Evolutionary conservation across 1,140 invertebrate genomes (phyloP).

Genomic region (Plutomurus gul): DNA sequence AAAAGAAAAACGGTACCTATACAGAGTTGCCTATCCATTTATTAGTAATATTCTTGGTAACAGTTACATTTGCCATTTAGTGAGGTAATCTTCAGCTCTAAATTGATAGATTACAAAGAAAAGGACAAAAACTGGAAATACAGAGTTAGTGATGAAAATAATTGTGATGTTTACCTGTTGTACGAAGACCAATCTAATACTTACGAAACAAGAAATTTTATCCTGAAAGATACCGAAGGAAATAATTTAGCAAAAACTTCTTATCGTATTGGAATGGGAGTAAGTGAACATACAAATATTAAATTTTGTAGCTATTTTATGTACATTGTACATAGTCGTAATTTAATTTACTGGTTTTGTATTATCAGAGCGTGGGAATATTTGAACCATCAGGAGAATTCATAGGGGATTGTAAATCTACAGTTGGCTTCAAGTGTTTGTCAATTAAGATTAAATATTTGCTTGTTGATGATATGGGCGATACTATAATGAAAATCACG

Average conservation of each 20-base stretch:
- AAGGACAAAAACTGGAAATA: background rate
- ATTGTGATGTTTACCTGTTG: background rate
- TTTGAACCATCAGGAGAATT: background rate
- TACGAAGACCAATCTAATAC: background rate
- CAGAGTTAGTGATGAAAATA: constrained; percentile 27
- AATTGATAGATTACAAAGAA: no score
- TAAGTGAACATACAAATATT: background rate
- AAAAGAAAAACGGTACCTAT: no score
- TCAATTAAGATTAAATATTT: constrained; percentile 34
- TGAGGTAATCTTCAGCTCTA: no score
- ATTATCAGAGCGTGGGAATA: background rate
- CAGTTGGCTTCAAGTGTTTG: constrained; percentile 31
- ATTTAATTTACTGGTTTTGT: background rate
- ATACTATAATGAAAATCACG: constrained; percentile 19
- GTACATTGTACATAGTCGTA: no score
- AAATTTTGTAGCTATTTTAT: no score
- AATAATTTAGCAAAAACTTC: background rate
- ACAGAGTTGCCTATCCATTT: no score
- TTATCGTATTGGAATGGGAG: background rate
- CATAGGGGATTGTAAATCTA: constrained; percentile 30
- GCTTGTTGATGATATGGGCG: background rate
- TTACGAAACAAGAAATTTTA: background rate
- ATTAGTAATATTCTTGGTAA: no score
- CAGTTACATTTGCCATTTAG: no score
- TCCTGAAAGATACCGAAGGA: background rate